These are phyloP conservation scores for Corynorhinus townsendii DNA, from an alignment of 2,113 vertebrate species.

Conservation along the genomic window DNA sequence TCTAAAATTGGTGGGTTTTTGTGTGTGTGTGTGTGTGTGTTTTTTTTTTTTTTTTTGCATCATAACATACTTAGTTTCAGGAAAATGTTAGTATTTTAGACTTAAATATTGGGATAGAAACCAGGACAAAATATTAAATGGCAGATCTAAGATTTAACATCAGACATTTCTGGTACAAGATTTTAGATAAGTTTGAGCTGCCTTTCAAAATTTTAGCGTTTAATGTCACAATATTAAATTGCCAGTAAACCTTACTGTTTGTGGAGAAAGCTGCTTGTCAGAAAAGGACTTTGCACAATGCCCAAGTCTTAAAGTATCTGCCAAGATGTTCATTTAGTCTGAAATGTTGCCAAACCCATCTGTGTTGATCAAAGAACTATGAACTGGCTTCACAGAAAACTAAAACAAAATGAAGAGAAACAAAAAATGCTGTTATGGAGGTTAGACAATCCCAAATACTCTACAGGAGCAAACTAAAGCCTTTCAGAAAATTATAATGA, in stretches of 20 bases:
- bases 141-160: background rate
- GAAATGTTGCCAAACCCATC: constrained; percentile 1
- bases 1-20: background rate
- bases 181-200: background rate
- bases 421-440: background rate
- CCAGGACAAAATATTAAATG: background rate
- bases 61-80: background rate
- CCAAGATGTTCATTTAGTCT: background rate
- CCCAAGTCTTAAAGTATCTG: background rate
- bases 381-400: background rate
- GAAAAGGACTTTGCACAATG: background rate
- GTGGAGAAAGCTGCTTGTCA: background rate
- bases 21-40: no score
- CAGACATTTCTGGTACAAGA: background rate
- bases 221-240: constrained; percentile 11
- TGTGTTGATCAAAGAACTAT: background rate
- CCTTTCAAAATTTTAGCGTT: background rate
- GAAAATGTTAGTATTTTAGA: background rate
- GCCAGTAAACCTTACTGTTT: background rate
- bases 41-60: background rate
- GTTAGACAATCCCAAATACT: background rate
- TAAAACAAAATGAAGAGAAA: background rate
- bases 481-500: background rate
- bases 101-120: background rate
- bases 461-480: background rate